Base-by-base conservation (phyloP, 2,797 vertebrate genomes). In the Amazonetta brasiliensis region DNA sequence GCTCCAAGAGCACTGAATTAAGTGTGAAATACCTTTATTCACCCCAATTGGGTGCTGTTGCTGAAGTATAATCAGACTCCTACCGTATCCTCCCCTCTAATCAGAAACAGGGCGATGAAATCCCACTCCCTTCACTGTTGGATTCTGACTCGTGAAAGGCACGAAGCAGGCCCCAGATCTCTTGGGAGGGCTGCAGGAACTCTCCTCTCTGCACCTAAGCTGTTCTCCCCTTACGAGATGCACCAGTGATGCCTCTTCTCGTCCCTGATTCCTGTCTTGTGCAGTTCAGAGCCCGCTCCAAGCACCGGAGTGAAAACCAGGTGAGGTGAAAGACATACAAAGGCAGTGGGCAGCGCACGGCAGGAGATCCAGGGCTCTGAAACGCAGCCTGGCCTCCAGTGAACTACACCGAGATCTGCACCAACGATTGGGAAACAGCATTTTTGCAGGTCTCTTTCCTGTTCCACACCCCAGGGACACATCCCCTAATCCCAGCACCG, bases 61-160 rank as follows among this genome's bases (percentile, higher is more conserved):
- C 43, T 71, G 28, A 89, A 92, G 28, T 35, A 56, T 25, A 87
- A 72, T 22, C 50, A 81, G 58, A 31, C 35, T 78, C 31, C 48
- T 41, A 4, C 17, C 26, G 16, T 11, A 82, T 46, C 48, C 44
- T 30, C 41, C 33, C 15, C 60, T 90, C 62, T 52, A 62, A 72
- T 93, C 73, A 90, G 68, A 92, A 94, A 84, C 2, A 76, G 35
- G 43, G 46, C 76, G 56, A 44, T 91, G 76, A 76, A 95, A 81
- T 41, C 9, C 41, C 86, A 41, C 30, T 26, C 50, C 23, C 26
- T 68, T 75, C 6, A 2, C 60, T 33, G 48, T 60, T 90, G 83
- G 63, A 91, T 85, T 95, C 52, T 50, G 33, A 69, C 54, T 59
- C n/a, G 59, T 77, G 56, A 90, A 79, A 90, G 59, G 46, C 54